Conservation (phyloP, 2,888 invertebrate species). For the Muscina levida region DNA sequence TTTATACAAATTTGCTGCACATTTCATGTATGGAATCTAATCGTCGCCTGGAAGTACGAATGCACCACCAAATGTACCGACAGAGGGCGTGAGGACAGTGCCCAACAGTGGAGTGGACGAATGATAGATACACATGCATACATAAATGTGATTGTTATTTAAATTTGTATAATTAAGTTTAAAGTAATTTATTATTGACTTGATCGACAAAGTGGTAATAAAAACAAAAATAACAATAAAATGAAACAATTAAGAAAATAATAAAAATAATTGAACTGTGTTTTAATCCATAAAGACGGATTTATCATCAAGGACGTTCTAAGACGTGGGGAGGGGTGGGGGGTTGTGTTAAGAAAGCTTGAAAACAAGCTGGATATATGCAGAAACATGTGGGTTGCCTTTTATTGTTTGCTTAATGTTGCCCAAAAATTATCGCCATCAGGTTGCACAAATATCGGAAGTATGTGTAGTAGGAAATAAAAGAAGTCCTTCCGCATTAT, state of each 20-base stretch:
- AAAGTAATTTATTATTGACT: constrained; percentile 51
- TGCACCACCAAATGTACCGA: not conserved
- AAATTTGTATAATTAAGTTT: constrained; percentile 64
- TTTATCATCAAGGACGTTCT: too few species aligned
- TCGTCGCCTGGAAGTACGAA: too few species aligned
- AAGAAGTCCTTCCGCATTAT: too few species aligned
- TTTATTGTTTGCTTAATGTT: too few species aligned
- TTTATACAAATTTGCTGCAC: constrained; percentile 46
- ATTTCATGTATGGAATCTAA: constrained; percentile 17
- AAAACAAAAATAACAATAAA: not conserved
- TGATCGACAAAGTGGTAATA: constrained; percentile 49
- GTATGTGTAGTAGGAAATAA: too few species aligned
- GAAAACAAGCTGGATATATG: too few species aligned
- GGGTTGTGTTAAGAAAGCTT: too few species aligned
- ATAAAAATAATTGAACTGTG: constrained; percentile 3
- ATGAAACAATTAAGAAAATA: constrained; percentile 38
- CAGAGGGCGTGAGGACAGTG: not conserved
- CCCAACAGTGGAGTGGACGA: not conserved
- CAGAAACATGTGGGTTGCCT: too few species aligned
- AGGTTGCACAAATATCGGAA: too few species aligned
- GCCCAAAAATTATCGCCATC: too few species aligned
- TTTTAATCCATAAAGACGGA: too few species aligned
- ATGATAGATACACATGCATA: constrained; percentile 44
- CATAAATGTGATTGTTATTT: constrained; percentile 65
- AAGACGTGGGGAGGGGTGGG: too few species aligned